Percentiles rank a stretch among this genome's conserved stretches.
Conservation (phyloP, 2,113 vertebrate species). For the Galemys pyrenaicus region DNA sequence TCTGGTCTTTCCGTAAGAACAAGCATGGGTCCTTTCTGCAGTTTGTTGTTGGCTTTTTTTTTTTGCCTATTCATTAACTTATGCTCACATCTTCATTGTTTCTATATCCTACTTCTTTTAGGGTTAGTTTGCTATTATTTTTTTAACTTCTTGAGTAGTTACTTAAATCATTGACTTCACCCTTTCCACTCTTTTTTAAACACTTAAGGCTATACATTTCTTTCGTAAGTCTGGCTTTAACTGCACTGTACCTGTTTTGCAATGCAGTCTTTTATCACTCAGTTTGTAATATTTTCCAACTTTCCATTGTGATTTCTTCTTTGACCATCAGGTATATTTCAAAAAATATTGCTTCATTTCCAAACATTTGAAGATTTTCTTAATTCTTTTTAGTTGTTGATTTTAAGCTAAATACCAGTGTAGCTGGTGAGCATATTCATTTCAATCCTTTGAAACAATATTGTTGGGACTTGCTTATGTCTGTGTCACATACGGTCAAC, state of each 20-base stretch:
- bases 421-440: background rate
- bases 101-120: background rate
- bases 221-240: background rate
- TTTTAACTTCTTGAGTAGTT: background rate
- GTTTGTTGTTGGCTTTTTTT: too few relatives aligned
- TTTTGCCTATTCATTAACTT: background rate
- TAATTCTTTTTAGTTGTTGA: conserved; percentile 16
- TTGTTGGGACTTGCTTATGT: background rate
- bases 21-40: background rate
- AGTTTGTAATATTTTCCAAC: background rate
- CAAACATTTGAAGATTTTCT: background rate
- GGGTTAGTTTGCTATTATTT: conserved; percentile 22
- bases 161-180: background rate
- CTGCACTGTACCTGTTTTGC: background rate
- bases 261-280: background rate
- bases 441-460: background rate
- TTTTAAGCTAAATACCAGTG: background rate
- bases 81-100: background rate
- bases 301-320: conserved; percentile 27
- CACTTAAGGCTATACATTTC: background rate
- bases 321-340: background rate
- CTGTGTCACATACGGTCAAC: background rate
- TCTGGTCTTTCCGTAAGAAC: background rate
- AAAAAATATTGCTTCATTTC: conserved; percentile 18
- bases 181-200: background rate